These are phyloP conservation scores for Catharus ustulatus DNA, from an alignment of 2,797 vertebrate genomes.

Conservation along the genomic window DNA sequence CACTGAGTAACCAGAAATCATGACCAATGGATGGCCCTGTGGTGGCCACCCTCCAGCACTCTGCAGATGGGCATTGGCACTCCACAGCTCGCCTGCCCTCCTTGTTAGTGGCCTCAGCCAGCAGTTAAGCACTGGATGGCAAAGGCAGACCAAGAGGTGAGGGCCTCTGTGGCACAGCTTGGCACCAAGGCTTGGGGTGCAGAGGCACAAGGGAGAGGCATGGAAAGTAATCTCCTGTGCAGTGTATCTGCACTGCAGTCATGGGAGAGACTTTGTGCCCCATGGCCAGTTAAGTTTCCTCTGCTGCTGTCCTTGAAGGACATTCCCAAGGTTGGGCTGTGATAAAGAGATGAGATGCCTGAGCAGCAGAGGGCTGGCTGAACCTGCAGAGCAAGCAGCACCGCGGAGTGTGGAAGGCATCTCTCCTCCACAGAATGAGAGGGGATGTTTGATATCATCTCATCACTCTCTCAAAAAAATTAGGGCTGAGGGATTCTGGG, in stretches of 20 bases:
- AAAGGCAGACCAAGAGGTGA: neutral
- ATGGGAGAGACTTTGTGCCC: neutral
- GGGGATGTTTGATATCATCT: neutral
- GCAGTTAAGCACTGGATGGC: rapidly evolving
- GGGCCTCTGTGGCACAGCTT: rapidly evolving
- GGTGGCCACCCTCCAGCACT: neutral
- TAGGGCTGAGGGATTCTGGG: neutral
- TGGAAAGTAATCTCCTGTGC: neutral
- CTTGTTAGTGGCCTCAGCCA: neutral
- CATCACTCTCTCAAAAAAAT: neutral
- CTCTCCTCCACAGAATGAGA: neutral
- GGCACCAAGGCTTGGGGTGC: neutral
- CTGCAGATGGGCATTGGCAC: rapidly evolving
- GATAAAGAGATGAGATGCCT: neutral
- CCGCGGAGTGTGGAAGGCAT: rapidly evolving
- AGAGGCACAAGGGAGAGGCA: neutral
- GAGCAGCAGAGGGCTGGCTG: neutral
- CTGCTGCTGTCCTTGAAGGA: neutral
- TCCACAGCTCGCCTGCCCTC: rapidly evolving
- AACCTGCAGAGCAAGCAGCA: neutral
- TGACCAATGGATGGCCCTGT: neutral
- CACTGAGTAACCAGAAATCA: neutral
- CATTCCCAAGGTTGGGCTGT: neutral
- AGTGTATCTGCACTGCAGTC: neutral
- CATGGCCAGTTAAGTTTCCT: neutral